A percentile compares a stretch with the other conserved stretches of the same genome.
Conservation (phyloP, 2,113 vertebrate species). For the Anser cygnoides region DNA sequence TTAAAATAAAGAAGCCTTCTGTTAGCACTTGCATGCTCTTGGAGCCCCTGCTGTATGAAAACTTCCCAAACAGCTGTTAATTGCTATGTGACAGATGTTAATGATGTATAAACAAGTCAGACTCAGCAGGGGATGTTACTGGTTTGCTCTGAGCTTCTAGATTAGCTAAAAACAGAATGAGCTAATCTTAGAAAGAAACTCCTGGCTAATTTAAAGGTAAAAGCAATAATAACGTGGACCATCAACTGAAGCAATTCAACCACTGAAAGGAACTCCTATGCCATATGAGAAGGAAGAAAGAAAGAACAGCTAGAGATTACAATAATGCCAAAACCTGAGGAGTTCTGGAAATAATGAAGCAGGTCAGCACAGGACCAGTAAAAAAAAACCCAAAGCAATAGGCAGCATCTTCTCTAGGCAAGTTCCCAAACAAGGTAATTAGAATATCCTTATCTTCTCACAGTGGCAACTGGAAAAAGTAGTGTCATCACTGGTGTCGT, state of each 20-base stretch:
- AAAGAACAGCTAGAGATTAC: not conserved
- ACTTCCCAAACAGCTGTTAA: constrained; percentile 62
- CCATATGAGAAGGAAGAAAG: not conserved
- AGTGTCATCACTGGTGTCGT: not conserved
- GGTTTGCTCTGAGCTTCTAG: constrained; percentile 37
- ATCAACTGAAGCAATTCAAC: not conserved
- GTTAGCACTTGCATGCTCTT: not conserved
- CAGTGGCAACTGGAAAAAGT: not conserved
- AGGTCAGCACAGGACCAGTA: not conserved
- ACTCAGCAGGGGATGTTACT: constrained; percentile 8
- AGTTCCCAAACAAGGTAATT: not conserved
- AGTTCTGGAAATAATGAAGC: not conserved
- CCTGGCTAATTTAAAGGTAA: constrained; percentile 25
- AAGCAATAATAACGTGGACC: not conserved
- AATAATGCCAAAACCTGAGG: not conserved
- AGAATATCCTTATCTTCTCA: not conserved
- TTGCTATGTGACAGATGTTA: constrained; percentile 60
- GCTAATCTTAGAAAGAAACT: constrained; percentile 41
- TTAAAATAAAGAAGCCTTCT: constrained; percentile 11
- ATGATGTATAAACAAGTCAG: constrained; percentile 56
- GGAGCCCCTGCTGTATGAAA: constrained; percentile 17
- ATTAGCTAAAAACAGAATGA: constrained; percentile 16
- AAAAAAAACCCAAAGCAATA: not conserved
- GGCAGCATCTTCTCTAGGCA: not conserved
- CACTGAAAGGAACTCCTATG: not conserved